phyloP scores from a whole-genome alignment of 2,888 invertebrate species.

The Lepidocyrtinus sp. region DNA sequence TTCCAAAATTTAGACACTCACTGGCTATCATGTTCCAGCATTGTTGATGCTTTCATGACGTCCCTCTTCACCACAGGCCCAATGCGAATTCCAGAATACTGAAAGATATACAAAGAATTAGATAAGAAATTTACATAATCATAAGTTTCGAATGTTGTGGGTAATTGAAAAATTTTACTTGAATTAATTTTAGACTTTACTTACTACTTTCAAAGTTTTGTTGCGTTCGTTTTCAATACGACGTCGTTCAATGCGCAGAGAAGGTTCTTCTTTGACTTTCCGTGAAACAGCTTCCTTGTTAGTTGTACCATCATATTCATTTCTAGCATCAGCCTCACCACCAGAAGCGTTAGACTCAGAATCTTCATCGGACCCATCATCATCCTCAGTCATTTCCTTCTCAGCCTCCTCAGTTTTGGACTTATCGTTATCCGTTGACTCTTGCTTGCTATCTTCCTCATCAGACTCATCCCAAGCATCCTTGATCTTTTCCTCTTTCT shows the following conservation, averaged over 20 bases:
- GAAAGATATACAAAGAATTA: constrained; percentile 73
- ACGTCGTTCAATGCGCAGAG: constrained; percentile 78
- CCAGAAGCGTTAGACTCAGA: constrained; percentile 71
- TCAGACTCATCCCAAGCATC: constrained; percentile 90
- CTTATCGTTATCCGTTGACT: constrained; percentile 70
- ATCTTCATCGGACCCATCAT: constrained; percentile 71
- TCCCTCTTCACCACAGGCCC: constrained; percentile 99
- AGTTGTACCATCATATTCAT: constrained; percentile 29
- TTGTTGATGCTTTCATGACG: constrained; percentile 99
- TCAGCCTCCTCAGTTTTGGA: constrained; percentile 74
- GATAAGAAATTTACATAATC: too few species aligned
- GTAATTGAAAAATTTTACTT: too few species aligned
- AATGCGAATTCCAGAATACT: constrained; percentile 98
- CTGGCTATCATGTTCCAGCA: constrained; percentile 98
- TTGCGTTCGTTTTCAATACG: constrained; percentile 81
- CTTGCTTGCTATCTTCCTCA: constrained; percentile 72
- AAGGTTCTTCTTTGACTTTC: constrained; percentile 81
- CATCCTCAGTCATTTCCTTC: constrained; percentile 72
- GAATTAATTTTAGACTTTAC: too few species aligned
- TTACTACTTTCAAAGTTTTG: constrained; percentile 79
- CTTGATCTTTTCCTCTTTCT: constrained; percentile 77
- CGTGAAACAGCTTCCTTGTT: constrained; percentile 70
- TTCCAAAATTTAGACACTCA: constrained; percentile 76
- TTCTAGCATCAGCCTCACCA: constrained; percentile 72
- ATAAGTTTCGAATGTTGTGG: too few species aligned